Evolutionary conservation across 2,113 vertebrate genomes (phyloP), one percentile per base, ranked within the genome.

Genomic region (Hippopotamus amphibius): DNA sequence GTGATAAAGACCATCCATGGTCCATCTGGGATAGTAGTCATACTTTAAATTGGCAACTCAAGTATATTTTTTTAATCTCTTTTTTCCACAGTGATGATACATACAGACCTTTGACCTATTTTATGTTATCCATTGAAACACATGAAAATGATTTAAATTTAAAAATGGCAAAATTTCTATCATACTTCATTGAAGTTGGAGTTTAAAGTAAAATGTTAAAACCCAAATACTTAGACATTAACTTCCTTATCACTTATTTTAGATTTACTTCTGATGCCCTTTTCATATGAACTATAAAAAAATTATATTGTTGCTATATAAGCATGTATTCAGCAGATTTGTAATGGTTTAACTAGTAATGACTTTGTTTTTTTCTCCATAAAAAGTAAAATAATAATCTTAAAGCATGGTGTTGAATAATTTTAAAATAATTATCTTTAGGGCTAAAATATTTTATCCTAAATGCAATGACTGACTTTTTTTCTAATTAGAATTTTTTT

Each of bases 401-500:
- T 90, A 57, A 50, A 93, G 17, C 46, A 3, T 84, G 5, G 61
- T 96, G 4, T 92, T 72, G 61, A 89, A 72, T 95, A 24, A 86
- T 72, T 87, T 91, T 11, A 46, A 82, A 88, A 61, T 72, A 84
- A 68, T 82, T 86, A 21, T 59, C 66, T 95, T 93, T 86, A 81
- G 11, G 7, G 68, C 17, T 77, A 84, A 97, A 96, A 83, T 90
- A 57, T 81, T 95, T 87, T 93, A 88, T 94, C 16, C n/a, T 65
- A 65, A 72, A 48, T 92, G 90, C 19, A 79, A 48, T 61, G 59
- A 66, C 37, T 88, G 53, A 61, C 43, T 57, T 50, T 95, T 95
- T 72, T 95, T 95, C 96, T 57, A 96, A 92, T 85, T 89, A 77
- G 7, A 89, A 41, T 65, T 83, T 66, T 82, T 80, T 83, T 98